These are phyloP conservation scores for Mormoops blainvillei DNA, from an alignment of 2,113 vertebrate genomes.

Conservation along the genomic window DNA sequence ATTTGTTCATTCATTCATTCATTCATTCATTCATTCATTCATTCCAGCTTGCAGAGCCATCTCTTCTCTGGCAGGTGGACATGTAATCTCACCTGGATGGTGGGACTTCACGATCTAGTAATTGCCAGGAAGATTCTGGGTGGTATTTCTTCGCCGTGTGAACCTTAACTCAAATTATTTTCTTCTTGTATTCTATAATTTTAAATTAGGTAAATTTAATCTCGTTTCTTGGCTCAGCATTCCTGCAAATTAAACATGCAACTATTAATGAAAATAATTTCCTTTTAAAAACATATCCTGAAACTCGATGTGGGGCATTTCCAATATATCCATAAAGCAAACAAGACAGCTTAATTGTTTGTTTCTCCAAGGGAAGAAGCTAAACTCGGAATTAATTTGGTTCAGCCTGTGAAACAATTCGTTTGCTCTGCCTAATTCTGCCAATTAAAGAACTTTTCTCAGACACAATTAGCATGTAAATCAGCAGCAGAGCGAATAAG, in stretches of 20 bases:
- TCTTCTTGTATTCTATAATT: not conserved
- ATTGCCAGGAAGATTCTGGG: constrained; percentile 22
- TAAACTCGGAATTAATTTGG: constrained; percentile 76
- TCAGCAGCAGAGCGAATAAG: constrained; percentile 16
- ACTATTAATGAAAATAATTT: constrained; percentile 64
- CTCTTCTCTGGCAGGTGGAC: not conserved
- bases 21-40: no score
- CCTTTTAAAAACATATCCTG: constrained; percentile 50
- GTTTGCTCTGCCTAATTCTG: constrained; percentile 77
- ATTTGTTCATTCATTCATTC: no score
- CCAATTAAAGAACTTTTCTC: constrained; percentile 76
- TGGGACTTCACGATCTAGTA: not conserved
- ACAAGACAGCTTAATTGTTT: constrained; percentile 76
- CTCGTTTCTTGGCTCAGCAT: not conserved
- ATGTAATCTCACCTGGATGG: not conserved
- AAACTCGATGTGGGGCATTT: constrained; percentile 59
- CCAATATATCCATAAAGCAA: constrained; percentile 70
- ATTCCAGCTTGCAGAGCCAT: not conserved
- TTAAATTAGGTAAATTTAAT: constrained; percentile 43
- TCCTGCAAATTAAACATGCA: constrained; percentile 51
- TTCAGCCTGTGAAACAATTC: constrained; percentile 74
- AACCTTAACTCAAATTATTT: constrained; percentile 16
- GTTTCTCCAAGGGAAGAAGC: constrained; percentile 75
- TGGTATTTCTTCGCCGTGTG: not conserved
- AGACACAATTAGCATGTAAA: constrained; percentile 76